These are phyloP conservation scores for Mactromeris polynyma DNA, from an alignment of 2,888 invertebrate genomes.

Conservation along the genomic window DNA sequence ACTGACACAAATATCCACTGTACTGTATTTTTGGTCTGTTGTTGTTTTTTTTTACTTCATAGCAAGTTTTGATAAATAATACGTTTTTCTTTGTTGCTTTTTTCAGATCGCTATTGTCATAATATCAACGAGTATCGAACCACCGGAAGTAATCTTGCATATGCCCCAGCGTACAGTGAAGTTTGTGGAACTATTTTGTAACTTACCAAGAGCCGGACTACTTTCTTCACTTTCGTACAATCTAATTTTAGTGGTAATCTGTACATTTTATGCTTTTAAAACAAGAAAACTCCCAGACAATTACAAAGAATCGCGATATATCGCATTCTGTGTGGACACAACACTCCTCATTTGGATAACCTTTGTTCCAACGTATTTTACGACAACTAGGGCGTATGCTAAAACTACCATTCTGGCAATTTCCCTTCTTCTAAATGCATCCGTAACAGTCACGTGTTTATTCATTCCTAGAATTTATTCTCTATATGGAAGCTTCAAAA, in stretches of 20 bases:
- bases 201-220: conserved; percentile 73
- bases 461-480: conserved; percentile 80
- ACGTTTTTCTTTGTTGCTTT: background rate
- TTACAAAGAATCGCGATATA: conserved; percentile 83
- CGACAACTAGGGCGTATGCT: conserved; percentile 65
- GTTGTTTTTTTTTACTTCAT: no score
- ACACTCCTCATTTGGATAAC: conserved; percentile 78
- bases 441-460: conserved; percentile 77
- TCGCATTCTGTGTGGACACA: conserved; percentile 80
- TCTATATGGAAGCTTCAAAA: conserved; percentile 62
- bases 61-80: no score
- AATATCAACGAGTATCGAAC: conserved; percentile 67
- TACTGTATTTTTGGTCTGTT: no score
- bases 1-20: no score
- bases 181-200: conserved; percentile 77
- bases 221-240: conserved; percentile 78
- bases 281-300: conserved; percentile 83
- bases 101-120: conserved; percentile 73
- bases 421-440: conserved; percentile 77
- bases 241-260: conserved; percentile 77
- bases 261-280: conserved; percentile 81
- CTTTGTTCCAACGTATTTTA: conserved; percentile 78
- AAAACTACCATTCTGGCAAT: conserved; percentile 74
- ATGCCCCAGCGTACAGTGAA: conserved; percentile 76
- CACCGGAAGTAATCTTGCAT: conserved; percentile 67